phyloP scores from a whole-genome alignment of 2,113 vertebrate genomes.

The Scomber scombrus region DNA sequence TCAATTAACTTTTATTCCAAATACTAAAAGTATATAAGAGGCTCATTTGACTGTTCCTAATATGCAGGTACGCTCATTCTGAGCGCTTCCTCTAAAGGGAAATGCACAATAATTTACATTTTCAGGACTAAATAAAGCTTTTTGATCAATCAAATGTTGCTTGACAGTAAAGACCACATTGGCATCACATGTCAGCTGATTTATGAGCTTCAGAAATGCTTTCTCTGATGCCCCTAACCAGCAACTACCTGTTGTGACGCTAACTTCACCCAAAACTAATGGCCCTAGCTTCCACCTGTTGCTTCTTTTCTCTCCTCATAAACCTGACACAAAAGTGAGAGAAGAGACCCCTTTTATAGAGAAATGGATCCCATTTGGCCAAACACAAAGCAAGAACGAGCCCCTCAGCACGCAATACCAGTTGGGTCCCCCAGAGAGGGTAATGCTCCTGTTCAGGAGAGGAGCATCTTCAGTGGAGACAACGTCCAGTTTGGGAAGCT shows the following conservation, averaged over 20 bases:
- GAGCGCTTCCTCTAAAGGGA: background rate
- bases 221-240: constrained; percentile 27
- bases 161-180: constrained; percentile 29
- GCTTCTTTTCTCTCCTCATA: constrained; percentile 57
- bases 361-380: constrained; percentile 70
- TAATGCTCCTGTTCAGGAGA: constrained; percentile 47
- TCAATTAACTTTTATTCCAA: constrained; percentile 17
- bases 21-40: background rate
- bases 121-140: background rate
- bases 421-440: constrained; percentile 29
- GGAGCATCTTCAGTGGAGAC: constrained; percentile 69
- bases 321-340: constrained; percentile 62
- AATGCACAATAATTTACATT: too few relatives aligned
- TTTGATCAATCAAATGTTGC: constrained; percentile 34
- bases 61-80: background rate
- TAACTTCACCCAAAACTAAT: constrained; percentile 46
- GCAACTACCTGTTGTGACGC: constrained; percentile 5
- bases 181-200: background rate
- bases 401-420: constrained; percentile 26
- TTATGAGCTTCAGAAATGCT: background rate
- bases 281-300: constrained; percentile 57
- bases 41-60: background rate
- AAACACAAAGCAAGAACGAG: constrained; percentile 32
- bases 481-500: constrained; percentile 65
- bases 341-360: constrained; percentile 27